Evolutionary conservation across 2,113 vertebrate species (phyloP).

Genomic region (Cavia porcellus): DNA sequence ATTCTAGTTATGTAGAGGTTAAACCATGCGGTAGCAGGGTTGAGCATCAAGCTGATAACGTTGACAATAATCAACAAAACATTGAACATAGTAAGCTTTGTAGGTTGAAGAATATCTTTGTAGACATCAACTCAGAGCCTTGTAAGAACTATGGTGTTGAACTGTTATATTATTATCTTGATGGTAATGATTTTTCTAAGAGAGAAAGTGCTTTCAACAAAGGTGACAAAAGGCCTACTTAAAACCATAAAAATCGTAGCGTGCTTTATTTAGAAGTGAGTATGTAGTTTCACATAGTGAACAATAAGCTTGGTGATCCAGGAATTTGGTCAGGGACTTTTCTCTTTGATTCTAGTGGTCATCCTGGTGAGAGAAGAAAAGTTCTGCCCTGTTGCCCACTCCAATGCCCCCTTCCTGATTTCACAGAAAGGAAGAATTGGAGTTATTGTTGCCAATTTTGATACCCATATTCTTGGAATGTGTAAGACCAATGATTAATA

Average conservation of each 20-base stretch:
- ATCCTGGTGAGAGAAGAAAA: background rate
- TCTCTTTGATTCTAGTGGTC: constrained; percentile 36
- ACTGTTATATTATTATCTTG: background rate
- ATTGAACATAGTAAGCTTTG: background rate
- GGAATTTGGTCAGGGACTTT: background rate
- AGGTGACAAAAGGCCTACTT: background rate
- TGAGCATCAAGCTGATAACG: background rate
- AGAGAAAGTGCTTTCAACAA: constrained; percentile 3
- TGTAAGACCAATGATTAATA: constrained; percentile 19
- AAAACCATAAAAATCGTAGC: background rate
- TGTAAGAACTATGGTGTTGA: background rate
- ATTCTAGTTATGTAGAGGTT: constrained; percentile 20
- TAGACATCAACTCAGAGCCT: background rate
- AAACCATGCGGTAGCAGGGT: background rate
- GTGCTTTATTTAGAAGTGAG: background rate
- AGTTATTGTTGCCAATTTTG: constrained; percentile 3
- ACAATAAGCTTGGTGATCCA: background rate
- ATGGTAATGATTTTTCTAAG: constrained; percentile 25
- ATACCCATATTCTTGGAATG: background rate
- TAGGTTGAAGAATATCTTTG: background rate
- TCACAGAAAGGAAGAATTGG: background rate
- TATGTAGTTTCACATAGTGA: background rate
- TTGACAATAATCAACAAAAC: background rate
- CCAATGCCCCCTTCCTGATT: background rate
- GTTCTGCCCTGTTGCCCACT: no score